phyloP scores from a whole-genome alignment of 2,113 vertebrate species.

The Craseonycteris thonglongyai region DNA sequence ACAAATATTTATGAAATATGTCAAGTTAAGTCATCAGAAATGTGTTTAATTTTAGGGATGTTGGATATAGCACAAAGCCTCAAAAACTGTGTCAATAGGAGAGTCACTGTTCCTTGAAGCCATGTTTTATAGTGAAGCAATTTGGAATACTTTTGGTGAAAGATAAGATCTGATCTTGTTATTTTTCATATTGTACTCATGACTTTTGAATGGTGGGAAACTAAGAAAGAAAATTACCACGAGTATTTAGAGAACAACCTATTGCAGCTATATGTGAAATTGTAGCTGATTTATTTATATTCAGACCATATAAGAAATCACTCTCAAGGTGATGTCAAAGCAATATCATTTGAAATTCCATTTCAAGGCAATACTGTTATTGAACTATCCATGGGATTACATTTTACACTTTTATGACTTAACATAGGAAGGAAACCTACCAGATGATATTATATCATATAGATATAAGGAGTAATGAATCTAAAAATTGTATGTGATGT shows the following conservation, averaged over 20 bases:
- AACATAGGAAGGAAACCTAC: neutral
- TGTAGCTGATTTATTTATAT: neutral
- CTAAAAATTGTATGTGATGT: neutral
- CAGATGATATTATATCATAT: neutral
- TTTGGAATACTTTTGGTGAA: neutral
- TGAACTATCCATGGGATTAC: neutral
- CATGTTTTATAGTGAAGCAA: neutral
- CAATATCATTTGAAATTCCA: neutral
- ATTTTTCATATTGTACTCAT: neutral
- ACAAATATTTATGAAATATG: slow-evolving; percentile 72
- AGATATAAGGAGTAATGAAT: neutral
- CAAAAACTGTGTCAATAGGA: neutral
- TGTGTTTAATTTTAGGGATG: neutral
- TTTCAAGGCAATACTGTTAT: neutral
- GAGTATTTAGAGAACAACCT: neutral
- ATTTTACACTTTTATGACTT: neutral
- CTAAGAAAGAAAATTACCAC: neutral
- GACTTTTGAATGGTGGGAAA: neutral
- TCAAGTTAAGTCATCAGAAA: slow-evolving; percentile 59
- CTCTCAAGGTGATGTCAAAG: neutral
- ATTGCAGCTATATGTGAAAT: neutral
- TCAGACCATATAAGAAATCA: neutral
- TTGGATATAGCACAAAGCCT: neutral
- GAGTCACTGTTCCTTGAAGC: neutral
- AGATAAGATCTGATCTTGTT: neutral